phyloP scores from a whole-genome alignment of 2,888 invertebrate species.

The Xestia c-nigrum region DNA sequence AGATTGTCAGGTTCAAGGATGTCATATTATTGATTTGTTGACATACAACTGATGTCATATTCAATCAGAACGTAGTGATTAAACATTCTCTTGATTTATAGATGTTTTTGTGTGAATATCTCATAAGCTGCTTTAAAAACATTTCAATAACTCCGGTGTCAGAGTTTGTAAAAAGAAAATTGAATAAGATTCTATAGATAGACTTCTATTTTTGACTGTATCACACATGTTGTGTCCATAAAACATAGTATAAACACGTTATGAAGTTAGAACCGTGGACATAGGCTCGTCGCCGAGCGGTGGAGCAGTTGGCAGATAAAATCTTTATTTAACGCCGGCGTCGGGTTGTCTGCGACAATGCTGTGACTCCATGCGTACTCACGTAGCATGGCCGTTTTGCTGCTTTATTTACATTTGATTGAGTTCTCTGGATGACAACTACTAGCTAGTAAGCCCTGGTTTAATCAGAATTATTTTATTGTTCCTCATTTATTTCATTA shows the following conservation, averaged over 20 bases:
- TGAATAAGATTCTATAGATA: conserved; percentile 24
- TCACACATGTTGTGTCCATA: conserved; percentile 47
- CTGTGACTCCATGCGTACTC: conserved; percentile 47
- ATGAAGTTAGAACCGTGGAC: conserved; percentile 46
- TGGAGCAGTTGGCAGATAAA: conserved; percentile 57
- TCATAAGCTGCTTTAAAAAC: conserved; percentile 5
- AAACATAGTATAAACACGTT: conserved; percentile 49
- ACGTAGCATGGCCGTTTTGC: conserved; percentile 22
- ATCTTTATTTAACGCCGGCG: conserved; percentile 68
- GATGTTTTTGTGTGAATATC: not conserved
- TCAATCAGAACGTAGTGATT: conserved; percentile 15
- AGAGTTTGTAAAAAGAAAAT: conserved; percentile 3
- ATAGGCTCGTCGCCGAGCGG: conserved; percentile 23
- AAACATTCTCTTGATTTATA: conserved; percentile 17
- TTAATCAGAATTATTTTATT: not conserved
- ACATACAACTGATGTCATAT: conserved; percentile 30
- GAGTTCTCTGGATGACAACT: conserved; percentile 10
- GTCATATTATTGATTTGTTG: conserved; percentile 20
- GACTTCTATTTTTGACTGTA: conserved; percentile 46
- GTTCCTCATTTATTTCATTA: not conserved
- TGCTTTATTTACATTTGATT: conserved; percentile 41
- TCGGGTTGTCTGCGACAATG: conserved; percentile 64
- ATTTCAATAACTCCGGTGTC: not conserved
- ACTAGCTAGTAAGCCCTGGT: not conserved
- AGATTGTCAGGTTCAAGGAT: conserved; percentile 37